Base-by-base conservation (phyloP, 2,888 invertebrate genomes). In the Argyra leucocephala region DNA sequence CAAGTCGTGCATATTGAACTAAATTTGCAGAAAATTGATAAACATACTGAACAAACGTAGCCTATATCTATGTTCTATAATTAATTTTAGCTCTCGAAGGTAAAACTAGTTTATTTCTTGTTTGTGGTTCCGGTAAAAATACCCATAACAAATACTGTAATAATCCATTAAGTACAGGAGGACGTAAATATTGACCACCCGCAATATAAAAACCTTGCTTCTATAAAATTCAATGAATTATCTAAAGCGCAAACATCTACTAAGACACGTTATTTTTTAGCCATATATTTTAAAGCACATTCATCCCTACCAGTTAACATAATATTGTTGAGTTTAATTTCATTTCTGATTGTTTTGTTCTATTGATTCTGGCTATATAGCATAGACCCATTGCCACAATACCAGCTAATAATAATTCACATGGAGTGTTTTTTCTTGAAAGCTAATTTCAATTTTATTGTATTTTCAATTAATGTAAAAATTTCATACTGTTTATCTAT, bases 131-230 rank as follows among this genome's bases (percentile, higher is more conserved):
- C 0, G 96, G 94, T 60, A 97, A 82, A 77, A 96, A 97, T 10
- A 96, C 91, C 95, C 96, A 96, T 86, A 80, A 65, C 12, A 80
- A 70, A 71, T 80, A 80, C 68, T 80, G 79, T 22, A 80, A 66
- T 61, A 96, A 80, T 0, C 94, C 95, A 69, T 89, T 87, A n/a
- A 93, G 79, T 64, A 93, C 89, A 0, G 93, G 91, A 21, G 96
- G 86, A 76, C 90, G 91, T 2, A 97, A 83, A 76, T 96, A 97
- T 69, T 93, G 85, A 0, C 98, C 98, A 2, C 90, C 91, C 0
- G 96, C 96, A 72, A 99, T 94, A 81, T 98, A 97, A 79, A 96
- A 94, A 18, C 96, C 97, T 80, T 96, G 97, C 76, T 96, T 96
- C 63, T 96, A 82, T 23, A 97, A 81, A n/a, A 70, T 93, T 93